Evolutionary conservation across 2,888 invertebrate species (phyloP).

Genomic region (Dryocosmus kuriphilus): DNA sequence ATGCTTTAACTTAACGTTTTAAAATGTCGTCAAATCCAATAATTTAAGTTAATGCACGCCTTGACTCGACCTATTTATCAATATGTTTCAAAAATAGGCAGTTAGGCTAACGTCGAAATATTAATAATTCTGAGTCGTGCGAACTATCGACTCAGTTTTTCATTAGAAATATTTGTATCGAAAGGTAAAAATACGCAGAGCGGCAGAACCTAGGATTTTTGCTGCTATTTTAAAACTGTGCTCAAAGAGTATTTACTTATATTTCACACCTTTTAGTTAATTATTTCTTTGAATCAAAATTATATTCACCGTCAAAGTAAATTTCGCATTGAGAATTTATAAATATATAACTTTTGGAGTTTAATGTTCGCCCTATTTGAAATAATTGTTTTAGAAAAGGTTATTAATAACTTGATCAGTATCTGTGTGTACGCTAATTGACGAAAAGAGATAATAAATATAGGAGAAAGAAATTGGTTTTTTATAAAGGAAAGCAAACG

Average conservation of each 20-base stretch:
- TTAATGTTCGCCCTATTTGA: constrained; percentile 12
- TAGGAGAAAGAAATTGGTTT: not conserved
- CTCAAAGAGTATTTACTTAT: constrained; percentile 3
- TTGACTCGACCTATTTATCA: constrained; percentile 53
- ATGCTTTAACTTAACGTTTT: constrained; percentile 3
- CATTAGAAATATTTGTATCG: constrained; percentile 40
- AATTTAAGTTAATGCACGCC: constrained; percentile 46
- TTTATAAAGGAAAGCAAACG: not conserved
- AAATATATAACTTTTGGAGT: constrained; percentile 5
- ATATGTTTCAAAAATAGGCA: constrained; percentile 57
- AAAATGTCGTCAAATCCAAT: constrained; percentile 24
- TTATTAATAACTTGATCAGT: constrained; percentile 14
- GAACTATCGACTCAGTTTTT: constrained; percentile 18
- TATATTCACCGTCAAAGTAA: not conserved
- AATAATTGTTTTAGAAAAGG: constrained; percentile 25
- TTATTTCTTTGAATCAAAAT: constrained; percentile 11
- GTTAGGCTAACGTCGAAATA: constrained; percentile 39
- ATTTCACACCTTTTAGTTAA: constrained; percentile 10
- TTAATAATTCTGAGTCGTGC: constrained; percentile 41
- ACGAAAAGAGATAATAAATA: constrained; percentile 27
- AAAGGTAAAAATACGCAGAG: constrained; percentile 12
- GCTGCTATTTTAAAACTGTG: constrained; percentile 24
- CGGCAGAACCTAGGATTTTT: constrained; percentile 7
- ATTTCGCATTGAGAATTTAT: not conserved
- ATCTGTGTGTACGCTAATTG: constrained; percentile 25